Percentiles rank a stretch among this genome's conserved stretches.
These are phyloP conservation scores for Thereva nobilitata DNA, from an alignment of 2,888 invertebrate species.

Conservation along the genomic window DNA sequence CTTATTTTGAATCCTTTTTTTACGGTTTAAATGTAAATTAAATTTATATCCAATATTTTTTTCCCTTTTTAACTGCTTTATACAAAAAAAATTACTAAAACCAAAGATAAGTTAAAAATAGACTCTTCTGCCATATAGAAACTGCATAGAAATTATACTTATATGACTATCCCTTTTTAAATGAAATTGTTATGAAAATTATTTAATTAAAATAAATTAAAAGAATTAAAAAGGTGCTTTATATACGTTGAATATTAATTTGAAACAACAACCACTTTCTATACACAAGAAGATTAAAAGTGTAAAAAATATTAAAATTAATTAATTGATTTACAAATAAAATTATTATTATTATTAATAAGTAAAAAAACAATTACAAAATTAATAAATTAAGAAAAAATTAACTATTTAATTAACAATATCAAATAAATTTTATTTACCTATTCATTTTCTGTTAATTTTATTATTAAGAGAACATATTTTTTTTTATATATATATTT, in stretches of 20 bases:
- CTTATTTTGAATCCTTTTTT: constrained; percentile 4
- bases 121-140: no score
- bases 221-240: constrained; percentile 29
- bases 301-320: constrained; percentile 26
- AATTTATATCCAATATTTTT: constrained; percentile 9
- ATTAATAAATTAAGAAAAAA: constrained; percentile 4
- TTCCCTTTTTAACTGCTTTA: constrained; percentile 20
- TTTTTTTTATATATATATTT: no score
- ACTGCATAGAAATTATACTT: no score
- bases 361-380: constrained; percentile 21
- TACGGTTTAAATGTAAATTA: constrained; percentile 1
- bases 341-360: constrained; percentile 25
- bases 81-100: constrained; percentile 9
- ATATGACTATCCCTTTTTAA: background rate
- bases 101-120: no score
- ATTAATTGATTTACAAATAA: constrained; percentile 22
- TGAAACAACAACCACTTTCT: constrained; percentile 40
- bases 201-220: constrained; percentile 29
- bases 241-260: constrained; percentile 24
- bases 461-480: background rate
- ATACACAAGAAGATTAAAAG: constrained; percentile 37
- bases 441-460: background rate
- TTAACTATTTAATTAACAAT: no score
- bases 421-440: no score
- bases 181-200: constrained; percentile 30